Percentiles rank a stretch among this genome's conserved stretches.
These are phyloP conservation scores for Plagodis dolabraria DNA, from an alignment of 2,888 invertebrate genomes.

Conservation along the genomic window DNA sequence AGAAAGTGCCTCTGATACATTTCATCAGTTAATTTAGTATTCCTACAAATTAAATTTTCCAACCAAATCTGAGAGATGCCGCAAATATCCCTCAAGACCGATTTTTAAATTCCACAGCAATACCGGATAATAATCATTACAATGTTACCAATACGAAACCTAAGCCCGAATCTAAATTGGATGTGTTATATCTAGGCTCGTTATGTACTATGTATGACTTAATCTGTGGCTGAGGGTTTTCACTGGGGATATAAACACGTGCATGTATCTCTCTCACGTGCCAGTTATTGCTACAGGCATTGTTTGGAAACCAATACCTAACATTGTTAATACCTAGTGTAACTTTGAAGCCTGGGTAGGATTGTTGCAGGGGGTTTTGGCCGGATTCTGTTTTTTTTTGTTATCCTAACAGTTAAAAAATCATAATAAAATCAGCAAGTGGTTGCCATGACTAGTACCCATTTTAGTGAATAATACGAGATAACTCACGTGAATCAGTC, in stretches of 20 bases:
- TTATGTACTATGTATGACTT: neutral
- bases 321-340: constrained; percentile 21
- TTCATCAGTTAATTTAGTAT: too few species aligned
- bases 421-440: too few species aligned
- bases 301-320: constrained; percentile 33
- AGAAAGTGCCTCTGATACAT: too few species aligned
- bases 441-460: too few species aligned
- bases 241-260: constrained; percentile 35
- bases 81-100: neutral
- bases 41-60: too few species aligned
- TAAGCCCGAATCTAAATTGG: constrained; percentile 33
- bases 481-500: too few species aligned
- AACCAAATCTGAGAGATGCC: neutral
- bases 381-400: too few species aligned
- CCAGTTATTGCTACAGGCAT: constrained; percentile 29
- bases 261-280: constrained; percentile 36
- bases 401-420: too few species aligned
- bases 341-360: neutral
- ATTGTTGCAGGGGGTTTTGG: neutral
- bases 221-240: neutral
- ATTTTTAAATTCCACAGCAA: neutral
- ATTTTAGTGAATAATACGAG: too few species aligned
- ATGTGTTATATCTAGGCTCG: constrained; percentile 27
- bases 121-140: constrained; percentile 10
- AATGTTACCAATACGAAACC: constrained; percentile 23